Evolutionary conservation across 2,888 invertebrate species (phyloP), one percentile per base, ranked within the genome.

Genomic region (Isoperla grammatica): DNA sequence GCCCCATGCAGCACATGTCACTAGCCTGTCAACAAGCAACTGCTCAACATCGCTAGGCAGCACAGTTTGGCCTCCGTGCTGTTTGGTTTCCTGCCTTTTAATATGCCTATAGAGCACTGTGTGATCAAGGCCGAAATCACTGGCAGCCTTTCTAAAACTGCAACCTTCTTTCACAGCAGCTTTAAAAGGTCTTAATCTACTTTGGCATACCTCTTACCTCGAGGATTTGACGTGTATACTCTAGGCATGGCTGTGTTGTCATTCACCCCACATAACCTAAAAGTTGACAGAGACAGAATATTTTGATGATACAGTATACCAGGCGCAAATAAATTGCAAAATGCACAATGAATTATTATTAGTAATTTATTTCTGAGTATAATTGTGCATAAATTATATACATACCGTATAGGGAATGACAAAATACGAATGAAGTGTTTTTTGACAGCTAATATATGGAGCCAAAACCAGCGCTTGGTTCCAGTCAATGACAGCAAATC

Each of bases 1-100:
- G 19, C 61, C 61, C 61, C 61, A 61, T 11, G 39, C 45, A 11
- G 46, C 37, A 55, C 61, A 61, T 23, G 15, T 17, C 6, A 23
- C 1, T 1, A 61, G 19, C 9, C 61, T 20, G 23, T 57, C 54
- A 6, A 58, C 57, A 9, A 61, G 15, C 22, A 61, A 12, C 1
- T 42, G 8, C 54, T 61, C 61, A 15, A 39, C 49, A 15, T 40
- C 17, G 19, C 3, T 2, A 13, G 57, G 29, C 17, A 61, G 20
- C 8, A 23, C 48, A n/a, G 57, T 54, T 39, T 48, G 54, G 1
- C 58, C 57, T 22, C 58, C 54, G 1, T 53, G 45, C 45, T 45
- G 37, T 23, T 56, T 46, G 11, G 9, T 56, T 5, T 45, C 29
- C 20, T 19, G 19, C 29, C 55, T 12, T 37, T 56, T 60, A 15